Evolutionary conservation across 2,888 invertebrate species (phyloP).

Genomic region (Tetragnatha montana): DNA sequence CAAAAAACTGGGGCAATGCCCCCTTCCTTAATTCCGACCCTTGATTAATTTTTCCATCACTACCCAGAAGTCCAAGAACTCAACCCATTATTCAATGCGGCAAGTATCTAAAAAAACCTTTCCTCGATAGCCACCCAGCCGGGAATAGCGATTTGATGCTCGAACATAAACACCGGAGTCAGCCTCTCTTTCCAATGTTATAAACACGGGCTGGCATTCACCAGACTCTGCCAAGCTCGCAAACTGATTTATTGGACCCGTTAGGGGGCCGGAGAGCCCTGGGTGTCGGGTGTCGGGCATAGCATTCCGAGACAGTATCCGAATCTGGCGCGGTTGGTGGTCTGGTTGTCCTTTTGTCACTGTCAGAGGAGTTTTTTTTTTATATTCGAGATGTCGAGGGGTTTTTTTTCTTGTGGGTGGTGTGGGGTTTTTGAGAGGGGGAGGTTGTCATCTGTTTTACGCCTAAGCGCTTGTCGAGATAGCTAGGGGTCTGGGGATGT

Average conservation of each 20-base stretch:
- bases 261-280: conserved; percentile 22
- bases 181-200: conserved; percentile 24
- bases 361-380: conserved; percentile 36
- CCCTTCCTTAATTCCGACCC: no score
- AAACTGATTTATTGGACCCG: conserved; percentile 64
- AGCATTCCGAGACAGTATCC: conserved; percentile 42
- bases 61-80: no score
- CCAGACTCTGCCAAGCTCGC: conserved; percentile 33
- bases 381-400: conserved; percentile 3
- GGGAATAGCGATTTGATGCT: conserved; percentile 28
- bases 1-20: no score
- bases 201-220: conserved; percentile 53
- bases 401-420: conserved; percentile 40
- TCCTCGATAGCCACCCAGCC: conserved; percentile 13
- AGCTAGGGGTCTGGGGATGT: conserved; percentile 27
- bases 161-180: conserved; percentile 61
- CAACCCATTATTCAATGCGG: no score
- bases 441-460: conserved; percentile 64
- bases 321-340: conserved; percentile 44
- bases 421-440: conserved; percentile 16
- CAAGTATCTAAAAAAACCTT: no score
- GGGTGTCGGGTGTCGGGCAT: conserved; percentile 56
- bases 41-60: no score
- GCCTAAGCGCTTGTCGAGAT: conserved; percentile 49
- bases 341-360: conserved; percentile 56